Evolutionary conservation across 2,797 vertebrate species (phyloP), one percentile per base, ranked within the genome.

Genomic region (Anguilla pacifica): DNA sequence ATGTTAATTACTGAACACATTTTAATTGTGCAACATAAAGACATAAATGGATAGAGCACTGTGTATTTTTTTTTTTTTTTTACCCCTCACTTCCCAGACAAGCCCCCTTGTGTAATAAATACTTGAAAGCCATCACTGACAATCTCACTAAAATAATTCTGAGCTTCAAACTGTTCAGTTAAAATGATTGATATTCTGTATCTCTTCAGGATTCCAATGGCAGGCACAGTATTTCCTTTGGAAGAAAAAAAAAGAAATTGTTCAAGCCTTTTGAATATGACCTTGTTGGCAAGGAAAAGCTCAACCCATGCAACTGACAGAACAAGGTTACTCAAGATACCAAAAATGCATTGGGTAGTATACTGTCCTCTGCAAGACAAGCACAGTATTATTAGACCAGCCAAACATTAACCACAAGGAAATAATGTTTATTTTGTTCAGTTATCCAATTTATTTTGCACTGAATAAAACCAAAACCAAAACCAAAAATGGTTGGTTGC

Each of bases 201-300:
- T 90, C 86, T 91, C 90, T 53, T 51, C 74, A 87, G 86, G 85
- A 64, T 84, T 88, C 92, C 85, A 88, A 84, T 90, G 83, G 72
- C 87, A 91, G 91, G 84, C 53, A 89, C 61, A 79, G 72, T 72
- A 86, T 93, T 93, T 93, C 91, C 93, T 91, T 91, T 88, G 61
- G 85, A 88, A 89, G 87, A 91, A 93, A 92, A 57, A 92, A n/a
- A 82, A 83, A 17, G 43, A 25, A 53, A 83, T 49, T 43, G 72
- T 25, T 83, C 43, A 83, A 83, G 49, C 79, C 90, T 77, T 87
- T 74, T 74, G 35, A 51, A 53, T 31, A 13, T 53, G 35, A 43
- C 83, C 39, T 88, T 77, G 86, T 64, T 87, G 87, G 51, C 51
- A 84, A 57, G 83, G 22, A 83, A n/a, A 84, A 84, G 83, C 31